Base-by-base conservation (phyloP, 2,113 vertebrate species). In the Calonectris borealis region DNA sequence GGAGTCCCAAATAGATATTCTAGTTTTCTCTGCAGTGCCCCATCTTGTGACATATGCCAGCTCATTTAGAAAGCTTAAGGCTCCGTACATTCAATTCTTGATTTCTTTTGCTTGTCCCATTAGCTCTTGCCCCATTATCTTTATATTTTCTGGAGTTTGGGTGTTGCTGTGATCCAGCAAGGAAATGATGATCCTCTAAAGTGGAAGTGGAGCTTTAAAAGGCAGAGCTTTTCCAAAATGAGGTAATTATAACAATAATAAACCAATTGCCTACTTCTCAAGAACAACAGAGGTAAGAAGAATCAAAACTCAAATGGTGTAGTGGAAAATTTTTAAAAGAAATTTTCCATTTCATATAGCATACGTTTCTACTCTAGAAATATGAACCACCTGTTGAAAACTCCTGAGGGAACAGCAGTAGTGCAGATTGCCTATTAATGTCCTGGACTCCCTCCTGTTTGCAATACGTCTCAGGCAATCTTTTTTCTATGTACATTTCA, bases 311-410 rank as follows among this genome's bases (percentile, higher is more conserved):
- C 70, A 94, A 95, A 84, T 78, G 75, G 85, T 84, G 79, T 94
- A 95, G 90, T 97, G 96, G 97, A 98, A 98, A 97, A 97, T 95
- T 91, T 96, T 96, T 94, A 93, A 96, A 95, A 97, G 68, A 95
- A 94, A 96, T 97, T 98, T 98, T 98, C 97, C 97, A 97, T 98
- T 98, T 98, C 97, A 97, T 97, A 96, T 85, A 66, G 48, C 94
- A 97, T 97, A 96, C 94, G 96, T 98, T 97, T 97, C 88, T 95
- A 79, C 89, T 96, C 76, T 69, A 98, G 96, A 98, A 98, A 99
- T 98, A 96, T 52, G 91, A 99, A 98, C 98, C 98, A 98, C 98
- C 97, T 98, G 98, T 97, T 97, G 92, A 93, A 97, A 94, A 90
- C 61, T 95, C 98, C 94, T 88, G 24, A 95, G 97, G 97, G 96